Conservation (phyloP, 53 echinoderm and acorn worm species). For the Antedon mediterranea region DNA sequence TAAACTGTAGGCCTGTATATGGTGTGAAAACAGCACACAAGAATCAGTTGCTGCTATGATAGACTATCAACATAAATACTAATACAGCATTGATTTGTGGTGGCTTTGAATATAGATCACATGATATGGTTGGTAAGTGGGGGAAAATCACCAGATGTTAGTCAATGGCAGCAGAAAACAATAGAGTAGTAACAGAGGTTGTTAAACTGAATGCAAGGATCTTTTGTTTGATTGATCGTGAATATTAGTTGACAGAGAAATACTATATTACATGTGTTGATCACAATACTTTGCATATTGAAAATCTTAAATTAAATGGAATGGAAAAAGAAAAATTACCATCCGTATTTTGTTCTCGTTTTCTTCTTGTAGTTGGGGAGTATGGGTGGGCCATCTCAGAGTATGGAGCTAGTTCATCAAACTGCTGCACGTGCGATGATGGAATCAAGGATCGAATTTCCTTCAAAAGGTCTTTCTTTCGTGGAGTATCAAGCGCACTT, state of each 20-base stretch:
- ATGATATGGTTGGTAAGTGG: neutral
- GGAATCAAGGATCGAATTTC: conserved; percentile 78
- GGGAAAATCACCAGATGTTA: neutral
- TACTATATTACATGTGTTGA: no score
- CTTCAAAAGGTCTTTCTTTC: conserved; percentile 70
- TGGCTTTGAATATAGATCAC: neutral
- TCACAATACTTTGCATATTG: no score
- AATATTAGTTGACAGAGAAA: no score
- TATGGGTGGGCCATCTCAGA: conserved; percentile 79
- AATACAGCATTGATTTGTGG: neutral
- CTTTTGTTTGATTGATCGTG: no score
- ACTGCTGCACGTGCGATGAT: conserved; percentile 41
- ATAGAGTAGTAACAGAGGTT: neutral
- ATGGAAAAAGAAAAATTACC: no score
- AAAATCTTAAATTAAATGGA: no score
- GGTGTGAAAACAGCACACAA: no score
- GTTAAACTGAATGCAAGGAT: neutral
- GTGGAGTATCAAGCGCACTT: conserved; percentile 63
- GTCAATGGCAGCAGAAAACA: neutral
- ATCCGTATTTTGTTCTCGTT: neutral
- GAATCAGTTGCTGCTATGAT: no score
- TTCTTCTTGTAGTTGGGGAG: neutral
- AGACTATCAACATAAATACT: no score
- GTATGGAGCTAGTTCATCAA: conserved; percentile 79
- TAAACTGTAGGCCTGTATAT: no score